phyloP scores from a whole-genome alignment of 2,888 invertebrate species.

The Tillus elongatus region DNA sequence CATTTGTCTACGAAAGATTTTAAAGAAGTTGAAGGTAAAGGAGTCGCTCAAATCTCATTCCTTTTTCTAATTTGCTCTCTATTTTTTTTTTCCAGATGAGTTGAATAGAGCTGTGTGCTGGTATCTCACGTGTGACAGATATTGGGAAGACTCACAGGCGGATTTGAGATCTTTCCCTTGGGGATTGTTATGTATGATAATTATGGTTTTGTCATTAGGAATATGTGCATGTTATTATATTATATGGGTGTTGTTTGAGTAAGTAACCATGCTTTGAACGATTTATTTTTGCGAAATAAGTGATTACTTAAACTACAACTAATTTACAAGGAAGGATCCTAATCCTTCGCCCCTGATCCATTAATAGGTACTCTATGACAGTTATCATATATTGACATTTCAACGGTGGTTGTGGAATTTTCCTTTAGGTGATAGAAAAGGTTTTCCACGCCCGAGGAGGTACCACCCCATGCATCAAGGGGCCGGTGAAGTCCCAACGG shows the following conservation, averaged over 20 bases:
- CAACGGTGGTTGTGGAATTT: too few relatives aligned
- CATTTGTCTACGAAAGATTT: slow-evolving; percentile 76
- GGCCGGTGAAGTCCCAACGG: too few relatives aligned
- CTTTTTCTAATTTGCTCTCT: slow-evolving; percentile 1
- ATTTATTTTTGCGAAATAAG: too few relatives aligned
- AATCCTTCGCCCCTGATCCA: too few relatives aligned
- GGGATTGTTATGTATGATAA: slow-evolving; percentile 67
- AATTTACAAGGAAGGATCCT: too few relatives aligned
- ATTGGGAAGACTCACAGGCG: slow-evolving; percentile 77
- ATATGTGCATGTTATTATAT: slow-evolving; percentile 87
- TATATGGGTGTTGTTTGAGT: slow-evolving; percentile 89
- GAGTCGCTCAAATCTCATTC: not conserved
- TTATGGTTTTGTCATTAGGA: slow-evolving; percentile 71
- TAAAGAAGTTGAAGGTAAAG: slow-evolving; percentile 73
- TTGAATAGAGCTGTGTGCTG: slow-evolving; percentile 84
- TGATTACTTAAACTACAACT: too few relatives aligned
- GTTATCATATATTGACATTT: too few relatives aligned
- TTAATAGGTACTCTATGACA: too few relatives aligned
- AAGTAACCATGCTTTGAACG: slow-evolving; percentile 46
- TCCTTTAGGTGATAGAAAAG: too few relatives aligned
- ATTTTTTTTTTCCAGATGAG: slow-evolving; percentile 53
- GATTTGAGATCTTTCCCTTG: slow-evolving; percentile 72
- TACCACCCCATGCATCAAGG: too few relatives aligned
- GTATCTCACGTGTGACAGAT: slow-evolving; percentile 85
- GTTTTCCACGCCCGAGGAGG: too few relatives aligned